These are phyloP conservation scores for Symphodus melops DNA, from an alignment of 2,113 vertebrate genomes.

Conservation along the genomic window DNA sequence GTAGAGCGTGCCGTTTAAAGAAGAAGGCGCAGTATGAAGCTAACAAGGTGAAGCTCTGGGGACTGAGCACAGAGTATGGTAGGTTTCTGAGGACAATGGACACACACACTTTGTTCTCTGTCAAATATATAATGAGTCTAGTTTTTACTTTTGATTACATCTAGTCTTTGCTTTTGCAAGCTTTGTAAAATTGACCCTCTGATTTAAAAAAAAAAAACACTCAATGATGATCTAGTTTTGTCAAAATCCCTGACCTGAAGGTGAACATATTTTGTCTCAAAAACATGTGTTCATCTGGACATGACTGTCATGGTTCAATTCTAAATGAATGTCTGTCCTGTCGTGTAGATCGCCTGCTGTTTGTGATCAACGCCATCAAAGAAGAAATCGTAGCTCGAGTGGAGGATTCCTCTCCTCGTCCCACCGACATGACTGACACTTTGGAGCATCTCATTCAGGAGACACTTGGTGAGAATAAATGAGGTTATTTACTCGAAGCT, in stretches of 20 bases:
- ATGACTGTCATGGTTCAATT: neutral
- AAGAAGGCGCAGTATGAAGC: slow-evolving; percentile 99
- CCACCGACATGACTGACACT: slow-evolving; percentile 92
- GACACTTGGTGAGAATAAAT: slow-evolving; percentile 88
- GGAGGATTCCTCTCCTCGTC: slow-evolving; percentile 89
- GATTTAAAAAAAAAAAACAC: no score
- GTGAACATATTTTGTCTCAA: no score
- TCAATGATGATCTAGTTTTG: no score
- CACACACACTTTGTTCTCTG: neutral
- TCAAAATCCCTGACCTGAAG: no score
- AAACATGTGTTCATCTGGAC: no score
- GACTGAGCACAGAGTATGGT: slow-evolving; percentile 99
- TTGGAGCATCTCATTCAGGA: slow-evolving; percentile 94
- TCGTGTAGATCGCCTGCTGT: slow-evolving; percentile 92
- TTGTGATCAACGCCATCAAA: slow-evolving; percentile 98
- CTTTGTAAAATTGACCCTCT: neutral
- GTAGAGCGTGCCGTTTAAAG: slow-evolving; percentile 97
- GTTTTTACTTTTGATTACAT: neutral
- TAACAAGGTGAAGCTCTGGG: slow-evolving; percentile 99
- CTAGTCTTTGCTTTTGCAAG: neutral
- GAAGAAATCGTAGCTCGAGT: slow-evolving; percentile 96
- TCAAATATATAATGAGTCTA: neutral
- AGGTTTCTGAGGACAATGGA: slow-evolving; percentile 51
- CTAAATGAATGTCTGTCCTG: slow-evolving; percentile 3
- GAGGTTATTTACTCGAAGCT: neutral